Evolutionary conservation across 2,113 vertebrate genomes (phyloP).

Genomic region (Corythaeola cristata): DNA sequence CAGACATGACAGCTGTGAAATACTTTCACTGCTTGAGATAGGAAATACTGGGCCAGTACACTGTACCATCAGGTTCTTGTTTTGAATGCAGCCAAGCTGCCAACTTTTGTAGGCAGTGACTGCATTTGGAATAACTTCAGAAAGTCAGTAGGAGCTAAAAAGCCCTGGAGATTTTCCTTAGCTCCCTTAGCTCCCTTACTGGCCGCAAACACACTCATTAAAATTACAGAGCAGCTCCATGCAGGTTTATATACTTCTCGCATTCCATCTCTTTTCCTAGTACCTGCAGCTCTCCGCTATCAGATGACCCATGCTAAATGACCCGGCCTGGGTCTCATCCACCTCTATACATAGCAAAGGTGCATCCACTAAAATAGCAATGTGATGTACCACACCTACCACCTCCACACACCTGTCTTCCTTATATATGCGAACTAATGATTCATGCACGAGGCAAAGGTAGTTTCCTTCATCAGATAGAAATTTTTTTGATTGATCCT

Average conservation of each 20-base stretch:
- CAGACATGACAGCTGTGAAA: neutral
- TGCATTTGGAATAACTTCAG: neutral
- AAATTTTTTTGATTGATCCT: neutral
- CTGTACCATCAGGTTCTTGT: neutral
- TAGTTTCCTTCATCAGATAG: neutral
- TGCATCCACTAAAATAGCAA: neutral
- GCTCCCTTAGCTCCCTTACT: neutral
- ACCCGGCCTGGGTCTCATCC: neutral
- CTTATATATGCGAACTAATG: neutral
- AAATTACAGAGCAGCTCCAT: neutral
- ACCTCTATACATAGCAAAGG: neutral
- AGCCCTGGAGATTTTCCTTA: neutral
- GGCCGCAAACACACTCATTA: neutral
- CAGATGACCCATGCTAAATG: neutral
- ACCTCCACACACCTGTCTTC: neutral
- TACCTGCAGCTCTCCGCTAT: neutral
- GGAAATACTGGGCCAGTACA: neutral
- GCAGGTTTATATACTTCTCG: neutral
- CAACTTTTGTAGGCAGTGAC: neutral
- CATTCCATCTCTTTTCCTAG: accelerated
- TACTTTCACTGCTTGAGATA: neutral
- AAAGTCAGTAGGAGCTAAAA: neutral
- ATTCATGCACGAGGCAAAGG: neutral
- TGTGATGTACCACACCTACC: neutral
- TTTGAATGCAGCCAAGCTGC: neutral